A percentile compares a stretch with the other conserved stretches of the same genome.
Evolutionary conservation across 2,113 vertebrate species (phyloP).

Genomic region (Loxodonta africana): DNA sequence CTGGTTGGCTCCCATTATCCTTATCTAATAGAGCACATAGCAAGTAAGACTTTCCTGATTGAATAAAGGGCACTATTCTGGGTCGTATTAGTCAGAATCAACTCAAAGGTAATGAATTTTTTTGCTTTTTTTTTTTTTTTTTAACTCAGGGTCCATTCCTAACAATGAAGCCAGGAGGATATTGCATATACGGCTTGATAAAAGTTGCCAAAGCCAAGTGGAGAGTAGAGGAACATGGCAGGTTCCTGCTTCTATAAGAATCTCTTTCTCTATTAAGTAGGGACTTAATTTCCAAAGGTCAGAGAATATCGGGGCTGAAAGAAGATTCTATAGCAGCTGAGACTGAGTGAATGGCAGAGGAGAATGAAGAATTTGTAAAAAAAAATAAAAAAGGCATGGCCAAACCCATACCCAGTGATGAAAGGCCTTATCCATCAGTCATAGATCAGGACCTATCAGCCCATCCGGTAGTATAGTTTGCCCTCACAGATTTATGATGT

Average conservation of each 20-base stretch:
- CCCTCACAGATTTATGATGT: neutral
- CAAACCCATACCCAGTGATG: neutral
- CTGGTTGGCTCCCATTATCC: neutral
- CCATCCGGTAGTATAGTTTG: fast-evolving
- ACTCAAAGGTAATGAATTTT: too few species aligned
- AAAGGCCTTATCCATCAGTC: neutral
- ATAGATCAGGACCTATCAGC: neutral
- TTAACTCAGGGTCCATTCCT: neutral
- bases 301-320: neutral
- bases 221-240: neutral
- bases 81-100: too few species aligned
- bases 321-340: neutral
- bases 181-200: neutral
- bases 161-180: neutral
- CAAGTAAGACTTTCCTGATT: neutral
- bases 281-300: neutral
- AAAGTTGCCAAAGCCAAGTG: neutral
- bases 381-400: neutral
- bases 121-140: too few species aligned
- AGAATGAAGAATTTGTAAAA: neutral
- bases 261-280: neutral
- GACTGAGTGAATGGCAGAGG: neutral
- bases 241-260: neutral
- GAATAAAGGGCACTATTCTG: neutral
- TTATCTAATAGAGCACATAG: neutral